Base-by-base conservation (phyloP, 1,140 invertebrate species). In the Ceratitis capitata region DNA sequence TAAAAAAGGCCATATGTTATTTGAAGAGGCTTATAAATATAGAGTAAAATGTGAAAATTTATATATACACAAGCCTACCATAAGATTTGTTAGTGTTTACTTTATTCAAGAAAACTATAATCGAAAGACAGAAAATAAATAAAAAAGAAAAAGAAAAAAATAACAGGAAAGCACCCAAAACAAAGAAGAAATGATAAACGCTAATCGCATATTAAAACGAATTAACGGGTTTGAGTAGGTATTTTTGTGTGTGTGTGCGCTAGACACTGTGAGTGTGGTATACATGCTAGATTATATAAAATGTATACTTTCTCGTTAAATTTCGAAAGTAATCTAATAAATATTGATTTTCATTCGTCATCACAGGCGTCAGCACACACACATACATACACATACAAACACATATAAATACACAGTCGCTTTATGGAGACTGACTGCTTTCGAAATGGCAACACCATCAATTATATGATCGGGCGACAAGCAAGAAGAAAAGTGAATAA, bases 261-360 rank as follows among this genome's bases (percentile, higher is more conserved):
- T n/a, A 56, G 9, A 19, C 16, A 56, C 10, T 4, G 12, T 56
- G 19, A 26, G n/a, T 6, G 51, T 53, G 4, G 51, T 16, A 19
- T 2, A 53, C 16, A 16, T 14, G 6, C 14, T 64, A 45, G 69
- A 19, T 45, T 78, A 88, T 88, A 90, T 90, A 90, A 90, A 90
- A 90, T 89, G 88, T 90, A 89, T 90, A 90, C 89, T 89, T 90
- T 89, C 89, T 89, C 90, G 89, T 90, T 90, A 90, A 90, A 90
- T 90, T 90, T 90, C 89, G 88, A 90, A 91, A 91, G 89, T 91
- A 91, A 91, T 91, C 89, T 91, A 91, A 91, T 91, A 91, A 91
- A 91, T 91, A 91, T 91, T 91, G 89, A 91, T 91, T 91, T 91
- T 91, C 88, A 90, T 91, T 91, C 89, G 89, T 90, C 89, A 90